Evolutionary conservation across 2,888 invertebrate genomes (phyloP).

Genomic region (Thereva nobilitata): DNA sequence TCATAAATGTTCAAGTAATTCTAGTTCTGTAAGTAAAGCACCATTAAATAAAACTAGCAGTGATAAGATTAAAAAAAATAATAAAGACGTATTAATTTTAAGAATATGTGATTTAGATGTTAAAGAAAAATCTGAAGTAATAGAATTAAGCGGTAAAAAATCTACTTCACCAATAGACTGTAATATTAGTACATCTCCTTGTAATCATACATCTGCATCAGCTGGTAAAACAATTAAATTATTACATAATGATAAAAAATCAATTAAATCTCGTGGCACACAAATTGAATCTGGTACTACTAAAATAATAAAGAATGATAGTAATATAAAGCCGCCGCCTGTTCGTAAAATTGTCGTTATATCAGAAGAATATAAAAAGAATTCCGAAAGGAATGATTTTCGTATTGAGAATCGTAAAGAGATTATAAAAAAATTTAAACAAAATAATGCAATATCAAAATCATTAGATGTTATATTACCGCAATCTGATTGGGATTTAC

Average conservation of each 20-base stretch:
- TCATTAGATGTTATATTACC: constrained; percentile 38
- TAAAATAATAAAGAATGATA: constrained; percentile 8
- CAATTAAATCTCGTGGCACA: constrained; percentile 12
- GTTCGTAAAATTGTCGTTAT: constrained; percentile 39
- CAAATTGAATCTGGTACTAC: constrained; percentile 5
- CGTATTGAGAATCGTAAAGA: constrained; percentile 34
- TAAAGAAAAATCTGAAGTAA: constrained; percentile 36
- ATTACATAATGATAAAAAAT: constrained; percentile 2
- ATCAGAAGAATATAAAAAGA: constrained; percentile 41
- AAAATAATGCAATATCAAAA: constrained; percentile 38
- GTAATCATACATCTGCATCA: constrained; percentile 11
- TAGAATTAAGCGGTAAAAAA: constrained; percentile 33
- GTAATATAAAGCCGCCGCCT: constrained; percentile 1
- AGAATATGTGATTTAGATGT: constrained; percentile 44
- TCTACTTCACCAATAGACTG: constrained; percentile 14
- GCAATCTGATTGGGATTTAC: constrained; percentile 23
- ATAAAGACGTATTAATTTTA: constrained; percentile 43
- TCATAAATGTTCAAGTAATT: constrained; percentile 33
- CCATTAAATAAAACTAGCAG: constrained; percentile 33
- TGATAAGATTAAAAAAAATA: constrained; percentile 38
- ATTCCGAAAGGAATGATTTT: constrained; percentile 36
- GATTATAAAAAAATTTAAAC: constrained; percentile 35
- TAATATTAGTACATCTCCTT: constrained; percentile 13
- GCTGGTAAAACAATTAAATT: background rate
- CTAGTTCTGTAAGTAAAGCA: constrained; percentile 36